Percentiles rank a stretch among this genome's conserved stretches.
phyloP scores from a whole-genome alignment of 2,888 invertebrate genomes.

The Caenorhabditis sinica region DNA sequence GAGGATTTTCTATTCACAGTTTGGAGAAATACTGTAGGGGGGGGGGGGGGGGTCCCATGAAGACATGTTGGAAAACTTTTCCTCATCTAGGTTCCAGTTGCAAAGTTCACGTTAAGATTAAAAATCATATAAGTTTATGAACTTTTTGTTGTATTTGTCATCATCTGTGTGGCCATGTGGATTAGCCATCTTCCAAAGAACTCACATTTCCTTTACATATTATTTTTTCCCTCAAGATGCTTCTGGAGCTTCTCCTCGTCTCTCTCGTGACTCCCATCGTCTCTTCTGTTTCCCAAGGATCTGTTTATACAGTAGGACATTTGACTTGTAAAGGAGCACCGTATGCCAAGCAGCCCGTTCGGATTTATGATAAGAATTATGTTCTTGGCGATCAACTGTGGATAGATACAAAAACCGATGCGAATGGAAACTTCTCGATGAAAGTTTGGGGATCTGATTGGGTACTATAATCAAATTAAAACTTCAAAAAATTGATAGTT shows the following conservation, averaged over 20 bases:
- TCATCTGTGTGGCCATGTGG: no score
- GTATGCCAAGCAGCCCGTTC: slow-evolving; percentile 2
- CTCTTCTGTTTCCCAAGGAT: background rate
- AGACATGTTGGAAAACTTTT: no score
- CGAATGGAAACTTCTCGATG: slow-evolving; percentile 11
- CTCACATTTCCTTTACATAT: no score
- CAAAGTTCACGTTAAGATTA: no score
- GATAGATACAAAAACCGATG: background rate
- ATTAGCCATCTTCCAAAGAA: no score
- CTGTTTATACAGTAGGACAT: background rate
- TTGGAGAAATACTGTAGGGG: no score
- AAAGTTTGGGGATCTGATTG: background rate
- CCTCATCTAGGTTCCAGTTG: no score
- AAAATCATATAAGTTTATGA: no score
- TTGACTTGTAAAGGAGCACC: background rate
- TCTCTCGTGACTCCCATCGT: background rate
- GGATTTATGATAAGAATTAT: slow-evolving; percentile 19
- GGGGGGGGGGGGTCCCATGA: no score
- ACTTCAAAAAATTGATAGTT: background rate
- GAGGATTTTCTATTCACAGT: no score
- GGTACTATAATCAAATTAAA: background rate
- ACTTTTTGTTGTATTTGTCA: no score
- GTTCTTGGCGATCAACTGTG: background rate
- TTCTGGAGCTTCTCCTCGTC: background rate
- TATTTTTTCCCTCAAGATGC: no score